Evolutionary conservation across 1,140 invertebrate species (phyloP).

Genomic region (Drosophila nikananu): DNA sequence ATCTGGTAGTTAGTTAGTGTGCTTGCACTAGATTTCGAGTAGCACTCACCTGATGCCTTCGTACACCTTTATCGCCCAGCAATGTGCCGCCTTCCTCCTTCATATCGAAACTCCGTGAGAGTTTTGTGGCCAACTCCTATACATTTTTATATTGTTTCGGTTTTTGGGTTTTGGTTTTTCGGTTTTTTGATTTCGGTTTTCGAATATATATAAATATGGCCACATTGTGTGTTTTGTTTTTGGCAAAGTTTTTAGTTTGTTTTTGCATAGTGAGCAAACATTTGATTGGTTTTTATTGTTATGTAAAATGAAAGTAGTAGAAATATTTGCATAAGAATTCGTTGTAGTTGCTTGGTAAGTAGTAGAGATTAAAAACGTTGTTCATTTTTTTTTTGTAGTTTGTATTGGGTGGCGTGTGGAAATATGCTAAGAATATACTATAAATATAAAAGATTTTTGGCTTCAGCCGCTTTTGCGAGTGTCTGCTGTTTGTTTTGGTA

Average conservation of each 20-base stretch:
- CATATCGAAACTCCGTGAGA: constrained; percentile 94
- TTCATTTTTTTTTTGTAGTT: constrained; percentile 49
- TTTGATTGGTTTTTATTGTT: constrained; percentile 57
- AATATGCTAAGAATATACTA: constrained; percentile 25
- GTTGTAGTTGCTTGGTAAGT: constrained; percentile 61
- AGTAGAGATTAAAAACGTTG: constrained; percentile 57
- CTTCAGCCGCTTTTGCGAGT: constrained; percentile 28
- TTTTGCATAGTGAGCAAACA: constrained; percentile 66
- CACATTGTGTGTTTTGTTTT: constrained; percentile 34
- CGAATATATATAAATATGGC: constrained; percentile 29
- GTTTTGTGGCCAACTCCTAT: constrained; percentile 93
- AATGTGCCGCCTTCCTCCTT: constrained; percentile 91
- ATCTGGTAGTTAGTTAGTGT: constrained; percentile 44
- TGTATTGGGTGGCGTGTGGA: constrained; percentile 39
- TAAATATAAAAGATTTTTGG: constrained; percentile 32
- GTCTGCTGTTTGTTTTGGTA: constrained; percentile 39
- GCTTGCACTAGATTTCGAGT: constrained; percentile 57
- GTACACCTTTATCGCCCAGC: constrained; percentile 88
- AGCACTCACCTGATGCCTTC: constrained; percentile 85
- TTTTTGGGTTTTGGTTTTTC: constrained; percentile 26
- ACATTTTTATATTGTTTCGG: constrained; percentile 52
- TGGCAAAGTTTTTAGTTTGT: constrained; percentile 30
- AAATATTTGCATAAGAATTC: constrained; percentile 82
- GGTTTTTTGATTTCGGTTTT: constrained; percentile 25
- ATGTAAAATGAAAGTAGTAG: constrained; percentile 82